A percentile compares a stretch with the other conserved stretches of the same genome.
Evolutionary conservation across 2,888 invertebrate genomes (phyloP).

Genomic region (Ochlodes sylvanus): DNA sequence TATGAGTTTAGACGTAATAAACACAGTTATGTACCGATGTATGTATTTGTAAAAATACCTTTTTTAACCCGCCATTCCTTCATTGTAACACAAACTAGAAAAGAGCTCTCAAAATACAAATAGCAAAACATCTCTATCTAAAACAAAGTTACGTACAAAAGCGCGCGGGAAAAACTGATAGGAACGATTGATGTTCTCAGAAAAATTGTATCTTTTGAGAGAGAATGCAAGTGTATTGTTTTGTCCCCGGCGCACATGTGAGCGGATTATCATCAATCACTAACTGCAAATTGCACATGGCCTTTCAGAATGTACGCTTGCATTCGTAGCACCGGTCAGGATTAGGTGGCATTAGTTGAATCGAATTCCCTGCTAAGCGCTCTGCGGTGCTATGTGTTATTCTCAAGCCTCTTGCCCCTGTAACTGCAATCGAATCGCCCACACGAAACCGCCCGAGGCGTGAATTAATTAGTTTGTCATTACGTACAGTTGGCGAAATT

Average conservation of each 20-base stretch:
- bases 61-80: background rate
- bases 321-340: slow-evolving; percentile 75
- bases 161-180: slow-evolving; percentile 31
- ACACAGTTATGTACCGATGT: too few species aligned
- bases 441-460: slow-evolving; percentile 32
- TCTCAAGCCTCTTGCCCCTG: slow-evolving; percentile 52
- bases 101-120: slow-evolving; percentile 26
- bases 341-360: slow-evolving; percentile 82
- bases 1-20: too few species aligned
- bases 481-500: slow-evolving; percentile 9
- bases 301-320: slow-evolving; percentile 72
- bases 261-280: slow-evolving; percentile 81
- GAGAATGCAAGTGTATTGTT: slow-evolving; percentile 59
- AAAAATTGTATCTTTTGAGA: slow-evolving; percentile 37
- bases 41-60: too few species aligned
- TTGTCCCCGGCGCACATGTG: slow-evolving; percentile 62
- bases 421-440: slow-evolving; percentile 54
- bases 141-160: slow-evolving; percentile 39
- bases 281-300: slow-evolving; percentile 76
- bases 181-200: slow-evolving; percentile 39
- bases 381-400: slow-evolving; percentile 76
- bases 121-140: slow-evolving; percentile 26
- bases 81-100: slow-evolving; percentile 24
- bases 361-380: slow-evolving; percentile 81
- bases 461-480: slow-evolving; percentile 23